Evolutionary conservation across 2,797 vertebrate species (phyloP).

Genomic region (Myotis planiceps): DNA sequence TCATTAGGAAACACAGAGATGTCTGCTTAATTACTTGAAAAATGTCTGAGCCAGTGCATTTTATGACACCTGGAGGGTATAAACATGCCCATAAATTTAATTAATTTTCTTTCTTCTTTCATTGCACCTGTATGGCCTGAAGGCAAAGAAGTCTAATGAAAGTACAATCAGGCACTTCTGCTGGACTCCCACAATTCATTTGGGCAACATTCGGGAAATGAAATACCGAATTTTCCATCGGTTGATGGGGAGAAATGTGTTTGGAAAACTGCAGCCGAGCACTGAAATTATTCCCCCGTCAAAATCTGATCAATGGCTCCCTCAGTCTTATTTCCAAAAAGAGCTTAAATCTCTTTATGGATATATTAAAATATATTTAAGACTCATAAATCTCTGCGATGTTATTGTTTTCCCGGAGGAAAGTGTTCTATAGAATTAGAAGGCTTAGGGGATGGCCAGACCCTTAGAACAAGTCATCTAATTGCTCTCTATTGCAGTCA

Average conservation of each 20-base stretch:
- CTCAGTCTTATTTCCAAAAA: conserved; percentile 75
- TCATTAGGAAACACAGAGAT: conserved; percentile 85
- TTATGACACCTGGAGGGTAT: conserved; percentile 87
- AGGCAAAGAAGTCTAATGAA: conserved; percentile 86
- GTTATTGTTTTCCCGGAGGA: conserved; percentile 62
- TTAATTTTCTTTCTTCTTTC: conserved; percentile 89
- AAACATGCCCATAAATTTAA: conserved; percentile 89
- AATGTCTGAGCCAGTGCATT: conserved; percentile 87
- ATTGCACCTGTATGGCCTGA: conserved; percentile 85
- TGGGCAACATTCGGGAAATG: conserved; percentile 82
- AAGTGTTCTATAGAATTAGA: background rate
- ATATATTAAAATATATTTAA: conserved; percentile 78
- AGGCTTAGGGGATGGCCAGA: background rate
- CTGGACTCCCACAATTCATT: conserved; percentile 75
- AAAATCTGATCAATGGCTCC: conserved; percentile 73
- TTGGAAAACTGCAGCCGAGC: conserved; percentile 71
- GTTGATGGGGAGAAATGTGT: conserved; percentile 65
- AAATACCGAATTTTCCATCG: conserved; percentile 76
- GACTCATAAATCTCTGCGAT: conserved; percentile 70
- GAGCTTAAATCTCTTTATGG: conserved; percentile 72
- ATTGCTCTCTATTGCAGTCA: background rate
- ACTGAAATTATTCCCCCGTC: conserved; percentile 79
- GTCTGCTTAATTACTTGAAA: conserved; percentile 89
- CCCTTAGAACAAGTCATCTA: background rate
- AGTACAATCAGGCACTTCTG: conserved; percentile 79